phyloP scores from a whole-genome alignment of 2,888 invertebrate species.

The Agrotis clavis region DNA sequence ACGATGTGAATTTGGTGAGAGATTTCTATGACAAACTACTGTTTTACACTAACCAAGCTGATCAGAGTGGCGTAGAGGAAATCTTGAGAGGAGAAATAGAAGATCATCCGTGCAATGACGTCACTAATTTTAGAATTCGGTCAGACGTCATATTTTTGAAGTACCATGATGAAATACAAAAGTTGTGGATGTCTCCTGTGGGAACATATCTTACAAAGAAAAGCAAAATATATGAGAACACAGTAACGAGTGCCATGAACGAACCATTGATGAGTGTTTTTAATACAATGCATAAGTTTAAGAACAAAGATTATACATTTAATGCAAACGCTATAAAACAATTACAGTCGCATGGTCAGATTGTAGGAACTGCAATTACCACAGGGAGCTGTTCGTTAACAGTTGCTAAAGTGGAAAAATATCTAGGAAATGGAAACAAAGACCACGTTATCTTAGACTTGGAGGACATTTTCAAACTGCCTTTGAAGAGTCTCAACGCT shows the following conservation, averaged over 20 bases:
- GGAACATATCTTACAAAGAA: constrained; percentile 35
- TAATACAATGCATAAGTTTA: constrained; percentile 14
- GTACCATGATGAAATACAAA: constrained; percentile 49
- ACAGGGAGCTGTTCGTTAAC: constrained; percentile 10
- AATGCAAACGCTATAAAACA: constrained; percentile 9
- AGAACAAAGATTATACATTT: background rate
- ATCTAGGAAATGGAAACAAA: background rate
- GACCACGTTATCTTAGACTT: constrained; percentile 22
- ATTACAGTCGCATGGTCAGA: background rate
- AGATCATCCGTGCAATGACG: constrained; percentile 2
- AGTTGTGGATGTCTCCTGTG: constrained; percentile 42
- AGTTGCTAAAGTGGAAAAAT: constrained; percentile 25
- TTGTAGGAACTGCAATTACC: constrained; percentile 5
- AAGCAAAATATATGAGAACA: constrained; percentile 21
- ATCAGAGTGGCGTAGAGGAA: constrained; percentile 33
- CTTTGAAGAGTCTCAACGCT: background rate
- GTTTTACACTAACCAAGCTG: constrained; percentile 45
- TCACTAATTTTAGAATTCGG: constrained; percentile 9
- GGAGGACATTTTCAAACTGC: constrained; percentile 23
- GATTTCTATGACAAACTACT: constrained; percentile 43
- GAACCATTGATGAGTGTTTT: constrained; percentile 20
- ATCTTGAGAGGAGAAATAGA: constrained; percentile 30
- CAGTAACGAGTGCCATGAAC: constrained; percentile 17
- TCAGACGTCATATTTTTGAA: constrained; percentile 41
- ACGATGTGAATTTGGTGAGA: constrained; percentile 19